A percentile compares a stretch with the other conserved stretches of the same genome.
Conservation (phyloP, 2,797 vertebrate species). For the Tauraco hartlaubi region DNA sequence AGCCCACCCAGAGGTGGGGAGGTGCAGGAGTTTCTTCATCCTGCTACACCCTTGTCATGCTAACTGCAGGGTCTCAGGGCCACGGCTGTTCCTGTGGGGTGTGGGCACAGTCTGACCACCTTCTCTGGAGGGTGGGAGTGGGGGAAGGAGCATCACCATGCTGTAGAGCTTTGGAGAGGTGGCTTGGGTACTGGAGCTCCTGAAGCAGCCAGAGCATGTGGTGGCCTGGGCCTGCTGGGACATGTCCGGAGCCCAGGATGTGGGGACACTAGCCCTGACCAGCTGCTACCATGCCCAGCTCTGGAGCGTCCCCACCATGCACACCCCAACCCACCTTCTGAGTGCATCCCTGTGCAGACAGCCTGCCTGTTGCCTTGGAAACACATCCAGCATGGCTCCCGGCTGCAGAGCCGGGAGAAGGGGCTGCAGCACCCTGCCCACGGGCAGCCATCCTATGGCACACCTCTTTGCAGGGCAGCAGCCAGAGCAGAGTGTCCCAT, state of each 20-base stretch:
- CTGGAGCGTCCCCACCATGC: background rate
- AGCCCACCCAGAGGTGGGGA: background rate
- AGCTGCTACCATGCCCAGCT: background rate
- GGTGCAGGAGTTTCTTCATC: background rate
- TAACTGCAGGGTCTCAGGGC: rapidly evolving
- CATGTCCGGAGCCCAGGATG: rapidly evolving
- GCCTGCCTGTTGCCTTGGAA: slow-evolving; percentile 64
- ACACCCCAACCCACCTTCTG: background rate
- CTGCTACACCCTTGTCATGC: background rate
- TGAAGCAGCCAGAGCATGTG: rapidly evolving
- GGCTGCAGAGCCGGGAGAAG: rapidly evolving
- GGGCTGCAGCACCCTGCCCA: background rate
- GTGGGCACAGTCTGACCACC: background rate
- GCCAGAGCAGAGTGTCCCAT: rapidly evolving
- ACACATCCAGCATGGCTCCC: background rate
- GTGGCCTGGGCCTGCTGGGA: background rate
- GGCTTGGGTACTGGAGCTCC: background rate
- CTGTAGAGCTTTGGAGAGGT: background rate
- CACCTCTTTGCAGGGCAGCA: background rate
- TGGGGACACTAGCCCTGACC: background rate
- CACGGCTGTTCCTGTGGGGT: background rate
- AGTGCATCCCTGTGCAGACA: background rate
- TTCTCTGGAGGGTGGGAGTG: background rate
- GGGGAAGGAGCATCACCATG: background rate
- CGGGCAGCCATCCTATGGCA: background rate